A percentile compares a stretch with the other conserved stretches of the same genome.
phyloP scores from a whole-genome alignment of 2,797 vertebrate genomes.

The Coccyzus lansbergi region DNA sequence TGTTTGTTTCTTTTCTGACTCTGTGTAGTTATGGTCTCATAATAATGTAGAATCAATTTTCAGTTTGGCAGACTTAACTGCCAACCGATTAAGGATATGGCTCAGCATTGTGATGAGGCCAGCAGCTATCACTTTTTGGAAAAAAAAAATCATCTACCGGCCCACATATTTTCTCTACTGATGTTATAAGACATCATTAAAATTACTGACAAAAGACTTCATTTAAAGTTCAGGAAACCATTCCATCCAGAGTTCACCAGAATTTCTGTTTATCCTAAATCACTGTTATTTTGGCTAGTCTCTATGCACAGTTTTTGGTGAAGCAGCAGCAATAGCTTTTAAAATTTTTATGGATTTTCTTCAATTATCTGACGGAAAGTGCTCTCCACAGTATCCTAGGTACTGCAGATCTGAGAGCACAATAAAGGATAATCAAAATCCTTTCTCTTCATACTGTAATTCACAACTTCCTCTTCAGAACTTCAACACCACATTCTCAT shows the following conservation, averaged over 20 bases:
- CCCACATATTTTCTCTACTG: neutral
- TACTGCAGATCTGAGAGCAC: neutral
- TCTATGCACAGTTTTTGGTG: neutral
- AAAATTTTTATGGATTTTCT: neutral
- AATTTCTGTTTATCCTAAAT: neutral
- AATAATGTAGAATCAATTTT: neutral
- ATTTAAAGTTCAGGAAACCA: neutral
- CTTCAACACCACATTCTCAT: neutral
- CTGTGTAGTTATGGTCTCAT: neutral
- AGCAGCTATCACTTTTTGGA: neutral
- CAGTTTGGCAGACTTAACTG: neutral
- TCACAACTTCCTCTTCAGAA: neutral
- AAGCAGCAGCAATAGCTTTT: neutral
- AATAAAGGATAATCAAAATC: neutral
- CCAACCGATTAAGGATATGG: neutral
- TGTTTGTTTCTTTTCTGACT: neutral
- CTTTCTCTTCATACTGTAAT: neutral
- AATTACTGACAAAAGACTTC: neutral
- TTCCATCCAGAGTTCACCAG: neutral
- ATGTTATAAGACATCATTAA: neutral
- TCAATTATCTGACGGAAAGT: neutral
- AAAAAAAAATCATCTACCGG: neutral
- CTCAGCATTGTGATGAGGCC: neutral
- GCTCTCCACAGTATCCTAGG: neutral
- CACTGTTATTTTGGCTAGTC: neutral